Evolutionary conservation across 2,113 vertebrate genomes (phyloP), one percentile per base, ranked within the genome.

Genomic region (Hemibagrus wyckioides): DNA sequence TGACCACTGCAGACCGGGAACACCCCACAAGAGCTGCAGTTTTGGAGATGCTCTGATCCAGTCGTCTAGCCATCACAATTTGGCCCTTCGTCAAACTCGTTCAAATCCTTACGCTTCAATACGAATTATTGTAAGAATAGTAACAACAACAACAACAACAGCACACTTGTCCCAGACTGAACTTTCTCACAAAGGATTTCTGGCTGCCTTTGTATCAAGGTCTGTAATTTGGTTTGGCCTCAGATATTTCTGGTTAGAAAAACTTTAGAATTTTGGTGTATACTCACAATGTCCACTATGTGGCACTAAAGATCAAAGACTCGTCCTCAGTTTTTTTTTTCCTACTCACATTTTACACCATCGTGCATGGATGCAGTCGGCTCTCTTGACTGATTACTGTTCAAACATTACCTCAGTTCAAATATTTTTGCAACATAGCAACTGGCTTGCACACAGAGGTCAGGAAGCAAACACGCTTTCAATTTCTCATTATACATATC

Each of bases 241-340:
- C 48, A 52, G 14, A 30, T 79, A 59, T 61, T 61, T 48, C 1
- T 19, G 89, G 0, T 80, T 56, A 83, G 28, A 85, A 81, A 14
- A 83, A 36, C 84, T n/a, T 50, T n/a, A 2, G 28, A 21, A 36
- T 23, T 3, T 19, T 57, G 36, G 30, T 56, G 19, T 80, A n/a
- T 36, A 81, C 54, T 39, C 33, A 25, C 7, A 82, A 8, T 30
- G 59, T 50, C 59, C 94, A 10, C 89, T 88, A 90, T 92, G 88
- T 90, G 93, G 90, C 90, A 89, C 88, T 87, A 85, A 85, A 63
- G 7, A 71, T 28, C 28, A 6, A 13, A 73, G 75, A 5, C 59
- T 41, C 10, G 6, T 39, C 0, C 63, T 59, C 28, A 25, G 52
- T 30, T 19, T 63, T 44, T 71, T 1, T 71, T 36, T 36, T 1